Conservation (phyloP, 1,140 invertebrate genomes). For the Pomacea maculata region DNA sequence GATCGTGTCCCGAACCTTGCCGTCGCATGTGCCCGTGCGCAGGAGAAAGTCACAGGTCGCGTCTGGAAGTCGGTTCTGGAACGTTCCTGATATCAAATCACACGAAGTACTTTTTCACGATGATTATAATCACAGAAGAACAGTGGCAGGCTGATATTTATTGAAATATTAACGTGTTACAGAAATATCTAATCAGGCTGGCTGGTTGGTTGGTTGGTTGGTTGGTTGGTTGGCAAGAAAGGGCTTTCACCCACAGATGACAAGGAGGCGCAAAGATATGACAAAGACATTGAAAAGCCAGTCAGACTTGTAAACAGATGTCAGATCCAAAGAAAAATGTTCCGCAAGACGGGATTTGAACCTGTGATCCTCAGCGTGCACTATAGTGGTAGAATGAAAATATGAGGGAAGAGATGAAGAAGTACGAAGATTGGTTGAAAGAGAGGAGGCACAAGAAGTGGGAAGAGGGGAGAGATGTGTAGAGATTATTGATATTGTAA, state of each 20-base stretch:
- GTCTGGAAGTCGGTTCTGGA: conserved; percentile 26
- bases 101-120: not conserved
- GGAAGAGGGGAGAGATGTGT: too few species aligned
- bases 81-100: not conserved
- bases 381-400: not conserved
- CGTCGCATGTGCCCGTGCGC: conserved; percentile 22
- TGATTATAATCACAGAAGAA: not conserved
- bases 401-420: too few species aligned
- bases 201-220: too few species aligned
- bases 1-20: conserved; percentile 29
- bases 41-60: conserved; percentile 30
- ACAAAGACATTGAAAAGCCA: too few species aligned
- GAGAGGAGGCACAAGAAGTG: not conserved
- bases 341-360: too few species aligned
- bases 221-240: too few species aligned
- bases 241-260: too few species aligned
- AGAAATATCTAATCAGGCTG: too few species aligned
- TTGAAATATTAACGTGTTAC: not conserved
- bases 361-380: too few species aligned
- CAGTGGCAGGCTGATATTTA: not conserved
- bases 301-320: too few species aligned
- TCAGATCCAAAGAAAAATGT: too few species aligned
- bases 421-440: not conserved
- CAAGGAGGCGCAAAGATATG: too few species aligned
- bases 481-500: not conserved